Evolutionary conservation across 1,140 invertebrate genomes (phyloP).

Genomic region (Sarcophaga bullata): DNA sequence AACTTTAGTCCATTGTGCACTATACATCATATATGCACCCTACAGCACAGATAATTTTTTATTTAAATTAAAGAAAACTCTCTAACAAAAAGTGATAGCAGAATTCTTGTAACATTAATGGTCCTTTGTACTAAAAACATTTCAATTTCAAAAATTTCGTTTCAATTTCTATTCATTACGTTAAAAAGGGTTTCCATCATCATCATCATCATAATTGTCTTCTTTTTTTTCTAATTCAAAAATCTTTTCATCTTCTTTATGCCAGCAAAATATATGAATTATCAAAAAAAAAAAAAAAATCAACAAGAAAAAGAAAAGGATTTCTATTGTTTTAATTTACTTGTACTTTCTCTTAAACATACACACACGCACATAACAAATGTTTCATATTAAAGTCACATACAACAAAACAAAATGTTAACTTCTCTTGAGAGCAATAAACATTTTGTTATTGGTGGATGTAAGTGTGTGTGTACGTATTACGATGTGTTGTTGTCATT

Average conservation of each 20-base stretch:
- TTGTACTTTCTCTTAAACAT: neutral
- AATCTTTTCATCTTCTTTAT: neutral
- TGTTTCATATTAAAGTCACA: neutral
- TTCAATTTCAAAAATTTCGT: conserved; percentile 24
- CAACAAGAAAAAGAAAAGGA: neutral
- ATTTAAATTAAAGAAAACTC: conserved; percentile 23
- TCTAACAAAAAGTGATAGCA: conserved; percentile 23
- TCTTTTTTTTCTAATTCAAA: too few relatives aligned
- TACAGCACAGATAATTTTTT: neutral
- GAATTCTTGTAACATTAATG: conserved; percentile 8
- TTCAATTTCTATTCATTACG: conserved; percentile 32
- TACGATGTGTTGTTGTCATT: neutral
- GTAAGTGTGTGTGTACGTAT: neutral
- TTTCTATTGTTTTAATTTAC: conserved; percentile 31
- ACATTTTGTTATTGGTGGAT: conserved; percentile 29
- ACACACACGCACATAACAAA: neutral
- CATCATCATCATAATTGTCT: too few relatives aligned
- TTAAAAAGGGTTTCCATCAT: conserved; percentile 21
- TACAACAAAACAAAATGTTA: too few relatives aligned
- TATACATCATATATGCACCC: too few relatives aligned
- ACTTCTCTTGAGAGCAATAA: neutral
- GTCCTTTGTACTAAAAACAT: neutral
- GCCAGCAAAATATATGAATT: conserved; percentile 22
- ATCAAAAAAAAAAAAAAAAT: neutral
- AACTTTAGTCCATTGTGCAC: neutral